A percentile compares a stretch with the other conserved stretches of the same genome.
These are phyloP conservation scores for Mastacembelus armatus DNA, from an alignment of 2,797 vertebrate genomes.

Conservation along the genomic window DNA sequence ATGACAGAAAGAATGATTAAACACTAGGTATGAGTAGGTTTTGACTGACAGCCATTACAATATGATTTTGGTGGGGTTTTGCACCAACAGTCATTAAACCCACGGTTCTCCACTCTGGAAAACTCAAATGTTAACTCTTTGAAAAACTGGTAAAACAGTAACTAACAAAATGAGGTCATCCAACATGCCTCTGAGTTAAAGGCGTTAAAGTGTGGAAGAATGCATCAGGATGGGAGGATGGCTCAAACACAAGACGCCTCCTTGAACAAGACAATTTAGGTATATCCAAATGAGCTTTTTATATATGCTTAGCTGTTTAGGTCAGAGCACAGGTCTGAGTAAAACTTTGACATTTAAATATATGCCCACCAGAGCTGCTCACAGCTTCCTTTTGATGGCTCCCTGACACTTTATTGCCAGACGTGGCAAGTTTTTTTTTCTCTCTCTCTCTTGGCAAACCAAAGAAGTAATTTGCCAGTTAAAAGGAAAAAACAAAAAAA, in stretches of 20 bases:
- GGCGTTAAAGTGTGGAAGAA: background rate
- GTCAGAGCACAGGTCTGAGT: background rate
- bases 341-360: slow-evolving; percentile 1
- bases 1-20: too few relatives aligned
- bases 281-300: background rate
- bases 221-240: slow-evolving; percentile 2
- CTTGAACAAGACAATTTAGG: background rate
- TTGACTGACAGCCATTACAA: too few relatives aligned
- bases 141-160: too few relatives aligned
- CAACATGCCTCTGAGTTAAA: too few relatives aligned
- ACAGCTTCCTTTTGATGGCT: slow-evolving; percentile 7
- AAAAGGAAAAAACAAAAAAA: slow-evolving; percentile 25
- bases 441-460: slow-evolving; percentile 9
- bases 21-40: too few relatives aligned
- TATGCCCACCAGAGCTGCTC: background rate
- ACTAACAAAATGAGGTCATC: too few relatives aligned
- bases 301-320: background rate
- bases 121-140: too few relatives aligned
- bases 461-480: slow-evolving; percentile 4
- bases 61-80: too few relatives aligned
- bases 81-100: too few relatives aligned
- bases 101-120: too few relatives aligned
- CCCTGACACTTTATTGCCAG: slow-evolving; percentile 13
- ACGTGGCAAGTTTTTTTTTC: too few relatives aligned
- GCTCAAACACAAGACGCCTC: background rate